Evolutionary conservation across 2,888 invertebrate genomes (phyloP).

Genomic region (Alloscopus bannaensis): DNA sequence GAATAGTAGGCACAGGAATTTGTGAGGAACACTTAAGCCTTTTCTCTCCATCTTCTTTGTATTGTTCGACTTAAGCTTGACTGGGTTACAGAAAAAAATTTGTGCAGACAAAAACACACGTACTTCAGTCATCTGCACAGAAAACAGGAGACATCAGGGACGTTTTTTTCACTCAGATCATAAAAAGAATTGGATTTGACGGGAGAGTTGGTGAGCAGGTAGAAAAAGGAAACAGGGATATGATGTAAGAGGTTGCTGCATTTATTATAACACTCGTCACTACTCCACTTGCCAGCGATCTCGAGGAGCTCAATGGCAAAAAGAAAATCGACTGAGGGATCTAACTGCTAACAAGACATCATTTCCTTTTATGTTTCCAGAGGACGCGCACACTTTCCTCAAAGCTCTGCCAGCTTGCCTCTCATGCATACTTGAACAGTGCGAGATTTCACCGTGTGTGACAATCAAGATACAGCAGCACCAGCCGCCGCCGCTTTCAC

Average conservation of each 20-base stretch:
- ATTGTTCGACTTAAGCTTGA: background rate
- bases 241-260: constrained; percentile 12
- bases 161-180: constrained; percentile 17
- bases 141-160: background rate
- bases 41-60: background rate
- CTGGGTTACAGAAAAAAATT: constrained; percentile 1
- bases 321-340: constrained; percentile 11
- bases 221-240: background rate
- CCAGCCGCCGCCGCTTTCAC: background rate
- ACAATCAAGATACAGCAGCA: background rate
- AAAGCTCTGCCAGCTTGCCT: background rate
- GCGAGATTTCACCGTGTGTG: background rate
- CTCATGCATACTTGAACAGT: constrained; percentile 42
- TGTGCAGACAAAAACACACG: background rate
- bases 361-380: constrained; percentile 22
- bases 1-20: too few species aligned
- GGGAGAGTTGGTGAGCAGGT: background rate
- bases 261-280: constrained; percentile 6
- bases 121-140: background rate
- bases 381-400: background rate
- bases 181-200: constrained; percentile 25
- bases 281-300: background rate
- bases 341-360: constrained; percentile 52
- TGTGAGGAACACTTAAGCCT: background rate
- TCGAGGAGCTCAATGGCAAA: constrained; percentile 10